Conservation (phyloP, 64 coral and sea anemone species). For the Orbicella faveolata region DNA sequence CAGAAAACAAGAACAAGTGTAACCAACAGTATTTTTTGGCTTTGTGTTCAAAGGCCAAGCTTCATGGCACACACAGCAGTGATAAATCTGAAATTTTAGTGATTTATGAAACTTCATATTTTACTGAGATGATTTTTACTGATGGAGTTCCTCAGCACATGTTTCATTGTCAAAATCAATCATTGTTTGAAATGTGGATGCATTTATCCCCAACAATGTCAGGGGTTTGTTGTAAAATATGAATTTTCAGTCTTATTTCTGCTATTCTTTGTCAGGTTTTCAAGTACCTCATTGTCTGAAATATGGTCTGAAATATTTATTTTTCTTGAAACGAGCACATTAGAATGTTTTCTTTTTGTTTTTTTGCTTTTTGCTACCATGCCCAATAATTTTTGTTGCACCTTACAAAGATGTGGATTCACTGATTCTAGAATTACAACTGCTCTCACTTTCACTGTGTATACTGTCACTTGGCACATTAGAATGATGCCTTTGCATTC, state of each 20-base stretch:
- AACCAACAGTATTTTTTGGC: not conserved
- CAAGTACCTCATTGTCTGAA: conserved; percentile 21
- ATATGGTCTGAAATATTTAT: not conserved
- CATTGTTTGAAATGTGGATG: too few relatives aligned
- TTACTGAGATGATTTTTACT: not conserved
- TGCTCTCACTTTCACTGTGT: not conserved
- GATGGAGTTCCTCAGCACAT: too few relatives aligned
- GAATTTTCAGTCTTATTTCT: not conserved
- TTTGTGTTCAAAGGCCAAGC: conserved; percentile 38
- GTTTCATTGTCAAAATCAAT: too few relatives aligned
- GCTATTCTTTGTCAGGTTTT: not conserved
- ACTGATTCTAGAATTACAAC: conserved; percentile 6
- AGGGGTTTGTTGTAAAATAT: conserved; percentile 9
- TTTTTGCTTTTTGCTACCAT: conserved; percentile 31
- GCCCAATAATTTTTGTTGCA: not conserved
- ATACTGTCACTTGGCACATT: not conserved
- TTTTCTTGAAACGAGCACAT: conserved; percentile 38
- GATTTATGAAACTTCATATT: conserved; percentile 64
- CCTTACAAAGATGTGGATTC: conserved; percentile 22
- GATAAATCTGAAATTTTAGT: conserved; percentile 34
- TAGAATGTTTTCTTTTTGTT: conserved; percentile 46
- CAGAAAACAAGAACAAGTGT: conserved; percentile 32
- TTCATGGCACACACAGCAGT: conserved; percentile 37
- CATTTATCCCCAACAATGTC: too few relatives aligned
- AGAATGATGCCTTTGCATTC: too few relatives aligned